Evolutionary conservation across 2,113 vertebrate species (phyloP).

Genomic region (Coregonus clupeaformis): DNA sequence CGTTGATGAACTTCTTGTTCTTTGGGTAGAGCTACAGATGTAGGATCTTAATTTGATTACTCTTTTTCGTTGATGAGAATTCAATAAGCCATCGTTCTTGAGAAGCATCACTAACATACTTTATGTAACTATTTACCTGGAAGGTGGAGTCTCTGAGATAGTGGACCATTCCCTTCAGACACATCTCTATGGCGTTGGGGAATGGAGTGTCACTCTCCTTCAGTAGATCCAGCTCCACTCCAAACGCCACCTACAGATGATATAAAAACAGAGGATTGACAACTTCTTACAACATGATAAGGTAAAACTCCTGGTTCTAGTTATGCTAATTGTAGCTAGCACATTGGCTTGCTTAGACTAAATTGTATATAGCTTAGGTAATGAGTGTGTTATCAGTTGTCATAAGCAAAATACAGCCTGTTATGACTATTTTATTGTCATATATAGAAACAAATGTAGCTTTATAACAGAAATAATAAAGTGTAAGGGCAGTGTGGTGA

Average conservation of each 20-base stretch:
- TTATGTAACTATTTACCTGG: constrained; percentile 52
- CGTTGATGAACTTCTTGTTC: constrained; percentile 71
- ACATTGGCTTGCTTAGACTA: no score
- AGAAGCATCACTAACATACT: constrained; percentile 6
- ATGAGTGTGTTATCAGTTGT: no score
- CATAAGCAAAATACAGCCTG: no score
- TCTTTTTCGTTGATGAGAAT: no score
- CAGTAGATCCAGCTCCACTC: constrained; percentile 81
- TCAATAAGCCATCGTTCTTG: no score
- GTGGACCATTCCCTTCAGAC: constrained; percentile 75
- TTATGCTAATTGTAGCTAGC: not conserved
- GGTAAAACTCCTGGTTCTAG: not conserved
- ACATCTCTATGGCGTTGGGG: constrained; percentile 73
- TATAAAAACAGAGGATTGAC: not conserved
- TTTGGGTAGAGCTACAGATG: constrained; percentile 72
- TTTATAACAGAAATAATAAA: not conserved
- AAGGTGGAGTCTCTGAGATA: constrained; percentile 58
- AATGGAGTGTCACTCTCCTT: constrained; percentile 65
- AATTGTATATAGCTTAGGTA: no score
- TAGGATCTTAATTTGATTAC: not conserved
- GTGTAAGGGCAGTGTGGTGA: not conserved
- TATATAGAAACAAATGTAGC: no score
- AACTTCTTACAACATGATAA: not conserved
- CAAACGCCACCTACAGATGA: constrained; percentile 82
- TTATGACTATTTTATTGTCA: not conserved